phyloP scores from a whole-genome alignment of 2,888 invertebrate species.

The Didymodactylos carnosus region DNA sequence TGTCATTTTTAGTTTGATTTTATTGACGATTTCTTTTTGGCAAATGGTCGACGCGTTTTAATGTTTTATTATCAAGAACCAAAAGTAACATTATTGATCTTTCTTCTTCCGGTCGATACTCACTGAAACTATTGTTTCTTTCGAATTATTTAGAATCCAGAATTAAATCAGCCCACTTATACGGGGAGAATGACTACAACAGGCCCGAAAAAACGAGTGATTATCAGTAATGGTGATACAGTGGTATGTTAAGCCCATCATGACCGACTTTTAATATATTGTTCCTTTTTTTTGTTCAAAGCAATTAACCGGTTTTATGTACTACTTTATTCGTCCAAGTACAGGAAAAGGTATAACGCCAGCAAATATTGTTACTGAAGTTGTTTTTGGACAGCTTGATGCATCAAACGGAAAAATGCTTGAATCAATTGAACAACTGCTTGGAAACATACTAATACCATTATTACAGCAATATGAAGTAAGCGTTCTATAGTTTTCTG shows the following conservation, averaged over 20 bases:
- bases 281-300: slow-evolving; percentile 14
- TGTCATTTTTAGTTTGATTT: slow-evolving; percentile 27
- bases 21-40: slow-evolving; percentile 29
- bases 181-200: neutral
- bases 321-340: slow-evolving; percentile 29
- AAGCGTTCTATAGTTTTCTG: neutral
- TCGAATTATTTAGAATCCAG: neutral
- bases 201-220: neutral
- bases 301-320: slow-evolving; percentile 26
- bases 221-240: neutral
- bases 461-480: slow-evolving; percentile 40
- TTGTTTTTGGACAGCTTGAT: slow-evolving; percentile 31
- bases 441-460: slow-evolving; percentile 73
- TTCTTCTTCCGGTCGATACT: neutral
- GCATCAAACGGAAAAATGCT: slow-evolving; percentile 52
- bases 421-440: slow-evolving; percentile 63
- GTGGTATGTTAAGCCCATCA: too few species aligned
- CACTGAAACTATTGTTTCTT: neutral
- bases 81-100: neutral
- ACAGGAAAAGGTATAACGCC: slow-evolving; percentile 26
- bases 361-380: slow-evolving; percentile 28
- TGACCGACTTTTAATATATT: too few species aligned
- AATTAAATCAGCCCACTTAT: neutral
- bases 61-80: slow-evolving; percentile 32
- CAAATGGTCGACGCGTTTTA: slow-evolving; percentile 28